Conservation (phyloP, 2,888 invertebrate species). For the Villa cingulata region DNA sequence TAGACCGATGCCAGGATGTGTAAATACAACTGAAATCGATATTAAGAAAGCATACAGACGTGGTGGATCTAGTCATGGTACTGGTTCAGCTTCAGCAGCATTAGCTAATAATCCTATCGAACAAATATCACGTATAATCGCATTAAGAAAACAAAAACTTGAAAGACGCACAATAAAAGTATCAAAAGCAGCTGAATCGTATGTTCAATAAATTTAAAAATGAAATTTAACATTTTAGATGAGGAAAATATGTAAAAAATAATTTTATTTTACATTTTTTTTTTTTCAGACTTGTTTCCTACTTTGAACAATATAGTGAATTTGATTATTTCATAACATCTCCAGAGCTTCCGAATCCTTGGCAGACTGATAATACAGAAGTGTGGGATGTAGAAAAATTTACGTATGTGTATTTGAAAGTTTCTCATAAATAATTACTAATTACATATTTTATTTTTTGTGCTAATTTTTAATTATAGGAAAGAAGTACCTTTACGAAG, state of each 20-base stretch:
- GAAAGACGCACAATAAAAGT: slow-evolving; percentile 81
- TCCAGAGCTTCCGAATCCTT: slow-evolving; percentile 91
- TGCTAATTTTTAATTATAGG: slow-evolving; percentile 43
- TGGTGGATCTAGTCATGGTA: slow-evolving; percentile 36
- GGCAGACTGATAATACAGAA: slow-evolving; percentile 90
- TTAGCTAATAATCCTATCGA: slow-evolving; percentile 35
- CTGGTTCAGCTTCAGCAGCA: slow-evolving; percentile 34
- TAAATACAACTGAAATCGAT: slow-evolving; percentile 97
- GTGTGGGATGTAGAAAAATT: slow-evolving; percentile 95
- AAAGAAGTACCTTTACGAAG: slow-evolving; percentile 87
- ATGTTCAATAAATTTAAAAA: slow-evolving; percentile 34
- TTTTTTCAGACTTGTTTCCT: slow-evolving; percentile 59
- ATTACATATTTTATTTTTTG: no score
- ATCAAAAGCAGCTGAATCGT: slow-evolving; percentile 91
- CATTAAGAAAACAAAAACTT: slow-evolving; percentile 58
- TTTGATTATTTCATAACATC: slow-evolving; percentile 91
- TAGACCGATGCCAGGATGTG: slow-evolving; percentile 96
- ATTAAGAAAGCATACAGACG: slow-evolving; percentile 83
- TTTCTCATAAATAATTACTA: background rate
- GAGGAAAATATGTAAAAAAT: background rate
- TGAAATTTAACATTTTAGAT: background rate
- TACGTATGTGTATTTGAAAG: slow-evolving; percentile 44
- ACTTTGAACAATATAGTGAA: slow-evolving; percentile 90
- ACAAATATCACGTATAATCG: slow-evolving; percentile 49
- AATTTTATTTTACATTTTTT: slow-evolving; percentile 1